Base-by-base conservation (phyloP, 2,113 vertebrate species). In the Columbina picui region DNA sequence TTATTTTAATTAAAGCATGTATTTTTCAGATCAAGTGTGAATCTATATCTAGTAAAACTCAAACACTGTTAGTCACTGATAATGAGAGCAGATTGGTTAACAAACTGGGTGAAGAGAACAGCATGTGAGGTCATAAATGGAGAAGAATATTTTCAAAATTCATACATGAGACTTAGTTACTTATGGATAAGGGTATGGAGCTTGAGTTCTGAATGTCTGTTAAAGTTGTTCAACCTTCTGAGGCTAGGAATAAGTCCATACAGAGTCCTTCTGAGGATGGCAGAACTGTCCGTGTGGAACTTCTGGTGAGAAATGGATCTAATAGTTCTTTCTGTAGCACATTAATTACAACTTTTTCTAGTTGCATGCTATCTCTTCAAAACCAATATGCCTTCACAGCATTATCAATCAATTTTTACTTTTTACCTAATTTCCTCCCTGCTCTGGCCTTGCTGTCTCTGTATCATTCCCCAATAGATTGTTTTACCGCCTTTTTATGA, bases 401-500 rank as follows among this genome's bases (percentile, higher is more conserved):
- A 26, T 67, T 71, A 39, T 12, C 21, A 57, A 25, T 9, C 32
- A 75, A 9, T 77, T 73, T 2, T 77, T 21, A 56, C 20, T 47
- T 74, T 87, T 68, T 61, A 71, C 14, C 20, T 39, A 21, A 21
- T 56, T 30, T 2, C 0, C 5, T 0, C 2, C 4, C 5, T 1
- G 18, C 43, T 18, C 17, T 18, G 43, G 43, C 4, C 6, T 11
- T 57, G 3, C 25, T 71, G 16, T 59, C 14, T 73, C 53, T 0
- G 0, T 29, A 45, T 80, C 6, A 32, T 80, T 94, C 3, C 5
- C 7, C 10, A 19, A 3, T 14, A 27, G 16, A 36, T 60, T 5
- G 9, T 52, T 91, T 75, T 88, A 26, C 29, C 73, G 6, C 38
- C 22, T 1, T 30, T 68, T 61, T 84, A 12, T 79, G 10, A 19